Evolutionary conservation across 2,888 invertebrate genomes (phyloP).

Genomic region (Polydrusus pterygomalis): DNA sequence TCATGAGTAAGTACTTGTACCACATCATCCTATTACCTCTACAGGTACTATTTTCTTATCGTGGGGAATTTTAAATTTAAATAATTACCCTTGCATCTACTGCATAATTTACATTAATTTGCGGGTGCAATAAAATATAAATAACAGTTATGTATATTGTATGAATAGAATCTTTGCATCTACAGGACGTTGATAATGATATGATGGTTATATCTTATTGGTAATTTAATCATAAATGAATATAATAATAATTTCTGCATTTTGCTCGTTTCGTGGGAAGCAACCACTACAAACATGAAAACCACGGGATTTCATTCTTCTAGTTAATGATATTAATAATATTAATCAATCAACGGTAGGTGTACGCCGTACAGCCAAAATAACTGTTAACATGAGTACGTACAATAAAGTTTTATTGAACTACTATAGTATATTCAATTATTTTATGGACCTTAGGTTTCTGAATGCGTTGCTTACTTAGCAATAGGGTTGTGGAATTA

Average conservation of each 20-base stretch:
- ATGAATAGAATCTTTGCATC: constrained; percentile 11
- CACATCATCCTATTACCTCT: background rate
- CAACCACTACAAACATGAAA: background rate
- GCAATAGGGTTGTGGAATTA: no score
- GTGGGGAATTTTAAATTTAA: background rate
- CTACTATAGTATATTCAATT: no score
- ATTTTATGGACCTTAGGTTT: no score
- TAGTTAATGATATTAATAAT: no score
- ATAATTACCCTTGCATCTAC: background rate
- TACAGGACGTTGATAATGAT: constrained; percentile 26
- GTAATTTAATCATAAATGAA: constrained; percentile 21
- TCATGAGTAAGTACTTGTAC: no score
- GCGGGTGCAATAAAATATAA: constrained; percentile 6
- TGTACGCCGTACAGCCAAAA: no score
- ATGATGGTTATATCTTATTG: constrained; percentile 21
- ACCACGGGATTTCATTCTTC: background rate
- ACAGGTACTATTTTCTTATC: constrained; percentile 2
- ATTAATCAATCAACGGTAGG: no score
- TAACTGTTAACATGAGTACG: no score
- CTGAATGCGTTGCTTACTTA: no score
- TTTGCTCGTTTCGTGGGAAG: constrained; percentile 10
- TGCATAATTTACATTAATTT: background rate
- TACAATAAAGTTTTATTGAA: no score
- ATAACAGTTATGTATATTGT: constrained; percentile 13
- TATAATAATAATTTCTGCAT: constrained; percentile 10